These are phyloP conservation scores for Condylostylus longicornis DNA, from an alignment of 1,140 invertebrate species.

Conservation along the genomic window DNA sequence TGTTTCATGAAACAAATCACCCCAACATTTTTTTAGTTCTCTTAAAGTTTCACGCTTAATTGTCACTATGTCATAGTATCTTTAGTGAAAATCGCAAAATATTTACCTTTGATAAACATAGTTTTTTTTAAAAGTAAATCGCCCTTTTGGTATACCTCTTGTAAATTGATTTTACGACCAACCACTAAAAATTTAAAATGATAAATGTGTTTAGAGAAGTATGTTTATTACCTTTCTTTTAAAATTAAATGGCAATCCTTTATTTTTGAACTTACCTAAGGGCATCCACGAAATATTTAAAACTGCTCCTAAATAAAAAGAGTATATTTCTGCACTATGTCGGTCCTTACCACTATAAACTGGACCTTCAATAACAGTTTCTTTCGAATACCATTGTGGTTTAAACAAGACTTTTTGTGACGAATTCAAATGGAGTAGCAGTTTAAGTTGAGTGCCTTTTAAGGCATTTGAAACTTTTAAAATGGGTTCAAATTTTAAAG, in stretches of 20 bases:
- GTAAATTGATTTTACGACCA: slow-evolving; percentile 60
- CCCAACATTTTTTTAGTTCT: too few species aligned
- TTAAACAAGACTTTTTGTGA: slow-evolving; percentile 75
- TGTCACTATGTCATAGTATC: too few species aligned
- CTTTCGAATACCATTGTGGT: slow-evolving; percentile 71
- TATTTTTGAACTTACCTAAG: too few species aligned
- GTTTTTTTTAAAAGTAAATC: slow-evolving; percentile 46
- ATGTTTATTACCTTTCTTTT: too few species aligned
- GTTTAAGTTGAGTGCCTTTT: slow-evolving; percentile 80
- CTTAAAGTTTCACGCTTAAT: too few species aligned
- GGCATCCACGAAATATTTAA: slow-evolving; percentile 64
- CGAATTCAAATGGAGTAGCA: slow-evolving; percentile 64
- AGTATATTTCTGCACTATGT: slow-evolving; percentile 84
- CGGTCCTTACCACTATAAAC: slow-evolving; percentile 82
- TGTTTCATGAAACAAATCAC: too few species aligned
- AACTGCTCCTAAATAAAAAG: slow-evolving; percentile 72
- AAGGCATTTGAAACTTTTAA: slow-evolving; percentile 55
- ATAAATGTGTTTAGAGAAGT: too few species aligned
- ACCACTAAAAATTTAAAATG: too few species aligned
- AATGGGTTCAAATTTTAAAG: slow-evolving; percentile 53
- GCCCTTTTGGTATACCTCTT: slow-evolving; percentile 50
- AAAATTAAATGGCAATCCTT: too few species aligned
- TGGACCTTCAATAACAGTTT: slow-evolving; percentile 56
- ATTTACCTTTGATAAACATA: too few species aligned
- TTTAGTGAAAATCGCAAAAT: too few species aligned